Evolutionary conservation across 2,113 vertebrate genomes (phyloP), one percentile per base, ranked within the genome.

Genomic region (Talpa occidentalis): DNA sequence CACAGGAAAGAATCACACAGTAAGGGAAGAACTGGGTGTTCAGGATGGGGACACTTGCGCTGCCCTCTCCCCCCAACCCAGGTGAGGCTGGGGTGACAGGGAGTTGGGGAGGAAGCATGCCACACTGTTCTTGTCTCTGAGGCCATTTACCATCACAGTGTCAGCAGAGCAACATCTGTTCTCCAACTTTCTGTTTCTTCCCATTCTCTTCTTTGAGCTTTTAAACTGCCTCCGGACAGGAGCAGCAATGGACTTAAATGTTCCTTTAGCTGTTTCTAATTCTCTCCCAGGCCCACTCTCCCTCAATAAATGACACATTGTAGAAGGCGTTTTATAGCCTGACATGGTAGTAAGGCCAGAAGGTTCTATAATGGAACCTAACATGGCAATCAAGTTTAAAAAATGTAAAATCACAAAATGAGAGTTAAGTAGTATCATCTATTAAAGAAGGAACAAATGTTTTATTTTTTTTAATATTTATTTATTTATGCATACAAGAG

Each of bases 241-340:
- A 90, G 70, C 42, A 49, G 52, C 73, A 12, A 6, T 28, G 73
- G 37, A 15, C 21, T 30, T 1, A 3, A 14, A 12, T 74, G 24
- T 49, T 19, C 62, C 56, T 24, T 42, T 86, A 95, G 81, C 81
- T 95, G 91, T 66, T 96, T 87, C 78, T 79, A 56, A 88, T 96
- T 90, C 37, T 66, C 69, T 88, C 69, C n/a, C 62, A 80, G 78
- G 64, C 35, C 37, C 3, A 28, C 70, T 83, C 44, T 93, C 59
- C 82, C 54, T 76, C 80, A 62, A 35, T 73, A 88, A 91, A 87
- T 44, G 74, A 85, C 93, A 94, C 84, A 4, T 35, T 19, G 35
- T 62, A 62, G 70, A 82, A 94, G 91, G 82, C 82, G 78, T 79
- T 93, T 95, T 93, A 95, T 37, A 83, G 77, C 49, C 64, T 80